Base-by-base conservation (phyloP, 2,888 invertebrate species). In the Lasioglossum morio region DNA sequence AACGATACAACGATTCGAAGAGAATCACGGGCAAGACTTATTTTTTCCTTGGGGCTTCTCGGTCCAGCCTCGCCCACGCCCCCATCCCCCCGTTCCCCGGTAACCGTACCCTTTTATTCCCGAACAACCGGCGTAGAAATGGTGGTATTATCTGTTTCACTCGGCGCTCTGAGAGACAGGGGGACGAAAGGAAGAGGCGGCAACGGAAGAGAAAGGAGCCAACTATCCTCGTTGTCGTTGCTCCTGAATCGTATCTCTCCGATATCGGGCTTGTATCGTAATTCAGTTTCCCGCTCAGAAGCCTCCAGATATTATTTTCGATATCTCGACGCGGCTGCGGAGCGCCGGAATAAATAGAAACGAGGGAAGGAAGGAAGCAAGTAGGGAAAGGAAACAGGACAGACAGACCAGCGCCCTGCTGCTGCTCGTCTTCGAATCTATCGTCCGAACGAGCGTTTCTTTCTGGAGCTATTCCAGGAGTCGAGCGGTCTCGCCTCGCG, bases 251-350 rank as follows among this genome's bases (percentile, higher is more conserved):
- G 85, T 81, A 87, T 91, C 87, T 87, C 75, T 48, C 66, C 82
- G 84, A 88, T 85, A 88, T 90, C 89, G 89, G 74, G 82, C 84
- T 79, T 89, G 78, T 89, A 87, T 86, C 87, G 90, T 90, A 91
- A 93, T 92, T 92, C 91, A 89, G 91, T 92, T 91, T 91, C 86
- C 85, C 86, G 85, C 78, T 83, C 84, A 77, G 82, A 86, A 79
- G 73, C 73, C 82, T 73, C 85, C 79, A 80, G 90, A 90, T 94
- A 92, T 93, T 93, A 93, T 93, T 92, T 92, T 92, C 92, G 92
- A 89, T 91, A 90, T 92, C 89, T 90, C 87, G 82, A 69, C 66
- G 46, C 73, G 60, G 82, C 75, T n/a, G 74, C 79, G 82, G 46
- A 27, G 46, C 14, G 43, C 57, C 81, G 78, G 79, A 85, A 91